Evolutionary conservation across 2,888 invertebrate species (phyloP), one percentile per base, ranked within the genome.

Genomic region (Pheosia tremula): DNA sequence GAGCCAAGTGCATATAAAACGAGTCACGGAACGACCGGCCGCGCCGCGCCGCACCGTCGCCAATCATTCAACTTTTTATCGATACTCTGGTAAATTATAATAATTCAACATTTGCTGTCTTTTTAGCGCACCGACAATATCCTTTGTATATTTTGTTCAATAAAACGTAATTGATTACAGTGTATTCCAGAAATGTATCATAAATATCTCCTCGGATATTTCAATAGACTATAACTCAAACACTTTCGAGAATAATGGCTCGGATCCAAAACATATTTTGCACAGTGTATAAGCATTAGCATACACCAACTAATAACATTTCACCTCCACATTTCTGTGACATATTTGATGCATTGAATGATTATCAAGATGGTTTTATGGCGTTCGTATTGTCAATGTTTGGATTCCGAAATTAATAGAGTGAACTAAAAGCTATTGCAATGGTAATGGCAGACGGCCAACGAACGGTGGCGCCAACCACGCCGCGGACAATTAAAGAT

Each of bases 391-490:
- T 79, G 81, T 76, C 74, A 73, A 74, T 79, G 76, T 81, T 81
- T 76, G 78, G 75, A 84, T 86, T 83, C 83, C 77, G 75, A 81
- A 87, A 87, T 85, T 85, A 86, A 87, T 88, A 79, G 84, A 72
- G 71, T 72, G 80, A 77, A 81, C 78, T 77, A 73, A 78, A 74
- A 80, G 76, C 79, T 80, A 82, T 78, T 83, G 82, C 82, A 82
- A 81, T 91, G 91, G 82, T 82, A 82, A 81, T 91, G 91, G 91
- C 91, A 90, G 80, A 72, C 84, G 67, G 89, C 92, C 91, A 92
- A 89, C 79, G 86, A 80, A 75, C 76, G 66, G 83, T 86, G 91
- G 91, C 91, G 91, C 90, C 90, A 75, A 68, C 24, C 24, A 24
- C 77, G 84, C 77, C 79, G 80, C 84, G 82, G 82, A 85, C 87